Evolutionary conservation across 2,888 invertebrate genomes (phyloP).

Genomic region (Drosophila mulleri): DNA sequence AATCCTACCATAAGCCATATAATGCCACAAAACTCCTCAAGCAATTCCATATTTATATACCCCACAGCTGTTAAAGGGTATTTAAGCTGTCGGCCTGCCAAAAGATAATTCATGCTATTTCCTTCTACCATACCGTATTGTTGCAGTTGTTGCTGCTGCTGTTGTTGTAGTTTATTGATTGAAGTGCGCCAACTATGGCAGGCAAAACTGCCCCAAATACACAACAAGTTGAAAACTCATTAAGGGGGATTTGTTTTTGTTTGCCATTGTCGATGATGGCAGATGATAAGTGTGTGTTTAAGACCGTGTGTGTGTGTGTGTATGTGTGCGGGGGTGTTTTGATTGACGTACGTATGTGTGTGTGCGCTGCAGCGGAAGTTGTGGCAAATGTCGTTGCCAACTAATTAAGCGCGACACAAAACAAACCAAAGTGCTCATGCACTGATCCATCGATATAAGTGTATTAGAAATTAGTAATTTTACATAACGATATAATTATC

Average conservation of each 20-base stretch:
- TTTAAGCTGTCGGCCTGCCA: slow-evolving; percentile 2
- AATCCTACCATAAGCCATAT: neutral
- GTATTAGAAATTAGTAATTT: neutral
- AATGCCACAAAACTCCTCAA: neutral
- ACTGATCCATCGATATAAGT: slow-evolving; percentile 4
- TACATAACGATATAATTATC: slow-evolving; percentile 29
- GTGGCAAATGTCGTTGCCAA: slow-evolving; percentile 52
- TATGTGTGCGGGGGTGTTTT: slow-evolving; percentile 43
- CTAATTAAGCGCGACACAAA: slow-evolving; percentile 64
- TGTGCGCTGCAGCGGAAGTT: slow-evolving; percentile 64
- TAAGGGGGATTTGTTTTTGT: slow-evolving; percentile 56
- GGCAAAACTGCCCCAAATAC: slow-evolving; percentile 68
- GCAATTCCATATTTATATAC: too few relatives aligned
- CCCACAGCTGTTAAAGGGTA: slow-evolving; percentile 4
- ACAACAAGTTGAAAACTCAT: slow-evolving; percentile 72
- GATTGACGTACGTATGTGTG: slow-evolving; percentile 22
- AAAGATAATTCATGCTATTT: slow-evolving; percentile 20
- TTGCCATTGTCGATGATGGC: slow-evolving; percentile 55
- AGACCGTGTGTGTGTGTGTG: slow-evolving; percentile 1
- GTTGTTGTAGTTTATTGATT: slow-evolving; percentile 65
- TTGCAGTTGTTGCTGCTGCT: slow-evolving; percentile 33
- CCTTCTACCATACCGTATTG: slow-evolving; percentile 29
- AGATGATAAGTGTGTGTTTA: slow-evolving; percentile 40
- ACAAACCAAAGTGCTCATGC: slow-evolving; percentile 15
- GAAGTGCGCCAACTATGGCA: slow-evolving; percentile 67